Evolutionary conservation across 1,140 invertebrate genomes (phyloP).

Genomic region (Tenebrio molitor): DNA sequence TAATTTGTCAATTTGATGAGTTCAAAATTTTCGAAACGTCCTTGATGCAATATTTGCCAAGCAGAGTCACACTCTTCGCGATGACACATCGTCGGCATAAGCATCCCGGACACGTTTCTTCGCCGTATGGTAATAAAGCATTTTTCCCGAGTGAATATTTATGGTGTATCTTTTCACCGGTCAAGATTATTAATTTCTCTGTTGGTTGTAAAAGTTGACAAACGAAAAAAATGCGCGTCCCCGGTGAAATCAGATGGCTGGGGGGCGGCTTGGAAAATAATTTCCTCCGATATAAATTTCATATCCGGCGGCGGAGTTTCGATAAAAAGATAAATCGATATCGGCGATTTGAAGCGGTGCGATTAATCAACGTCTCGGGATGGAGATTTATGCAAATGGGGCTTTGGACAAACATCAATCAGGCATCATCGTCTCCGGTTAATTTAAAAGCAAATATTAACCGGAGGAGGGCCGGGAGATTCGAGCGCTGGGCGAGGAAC

Average conservation of each 20-base stretch:
- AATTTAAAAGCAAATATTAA: neutral
- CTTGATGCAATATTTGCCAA: too few species aligned
- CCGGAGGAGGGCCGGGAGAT: neutral
- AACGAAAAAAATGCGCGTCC: neutral
- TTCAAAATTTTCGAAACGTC: too few species aligned
- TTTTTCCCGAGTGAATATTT: slow-evolving; percentile 29
- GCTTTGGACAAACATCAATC: slow-evolving; percentile 26
- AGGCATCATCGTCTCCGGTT: neutral
- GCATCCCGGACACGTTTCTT: slow-evolving; percentile 15
- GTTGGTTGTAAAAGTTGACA: too few species aligned
- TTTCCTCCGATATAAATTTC: neutral
- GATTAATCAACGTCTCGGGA: slow-evolving; percentile 24
- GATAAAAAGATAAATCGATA: slow-evolving; percentile 38
- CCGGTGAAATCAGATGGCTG: neutral
- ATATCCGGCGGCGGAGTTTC: neutral
- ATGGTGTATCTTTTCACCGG: slow-evolving; percentile 13
- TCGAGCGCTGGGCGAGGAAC: neutral
- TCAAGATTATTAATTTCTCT: slow-evolving; percentile 1
- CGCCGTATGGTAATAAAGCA: slow-evolving; percentile 19
- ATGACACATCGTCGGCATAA: slow-evolving; percentile 17
- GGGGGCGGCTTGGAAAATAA: slow-evolving; percentile 14
- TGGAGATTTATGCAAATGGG: slow-evolving; percentile 30
- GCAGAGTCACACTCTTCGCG: neutral
- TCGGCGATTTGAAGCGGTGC: neutral
- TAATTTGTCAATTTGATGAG: slow-evolving; percentile 2